phyloP scores from a whole-genome alignment of 2,113 vertebrate species.

The Chascanopsetta lugubris region DNA sequence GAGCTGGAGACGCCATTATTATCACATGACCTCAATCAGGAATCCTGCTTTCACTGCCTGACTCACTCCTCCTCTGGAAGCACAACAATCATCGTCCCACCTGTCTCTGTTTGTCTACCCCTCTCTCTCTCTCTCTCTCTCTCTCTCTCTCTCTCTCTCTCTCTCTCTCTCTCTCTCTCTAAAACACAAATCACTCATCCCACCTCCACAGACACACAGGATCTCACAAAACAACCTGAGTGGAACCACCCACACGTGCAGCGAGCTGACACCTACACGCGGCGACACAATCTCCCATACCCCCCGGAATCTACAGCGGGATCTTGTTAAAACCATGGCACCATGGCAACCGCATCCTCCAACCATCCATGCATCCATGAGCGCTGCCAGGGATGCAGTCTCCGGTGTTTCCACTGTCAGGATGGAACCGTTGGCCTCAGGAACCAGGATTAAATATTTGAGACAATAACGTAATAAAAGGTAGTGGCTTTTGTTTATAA shows the following conservation, averaged over 20 bases:
- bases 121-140: neutral
- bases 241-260: slow-evolving; percentile 65
- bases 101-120: neutral
- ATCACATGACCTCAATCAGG: slow-evolving; percentile 68
- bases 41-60: slow-evolving; percentile 47
- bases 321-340: slow-evolving; percentile 64
- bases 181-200: neutral
- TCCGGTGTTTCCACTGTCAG: slow-evolving; percentile 18
- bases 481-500: slow-evolving; percentile 11
- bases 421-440: slow-evolving; percentile 56
- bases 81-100: slow-evolving; percentile 40
- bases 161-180: neutral
- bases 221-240: slow-evolving; percentile 44
- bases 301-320: slow-evolving; percentile 43
- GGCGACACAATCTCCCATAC: slow-evolving; percentile 53
- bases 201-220: slow-evolving; percentile 21
- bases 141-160: neutral
- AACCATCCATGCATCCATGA: slow-evolving; percentile 33
- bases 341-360: slow-evolving; percentile 58
- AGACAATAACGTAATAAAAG: no score
- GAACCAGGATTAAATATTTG: slow-evolving; percentile 41
- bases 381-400: slow-evolving; percentile 44
- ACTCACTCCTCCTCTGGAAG: slow-evolving; percentile 38
- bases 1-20: slow-evolving; percentile 49
- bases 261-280: slow-evolving; percentile 54